Conservation (phyloP, 1,140 invertebrate genomes). For the Pseudomyrmex flavicornis region DNA sequence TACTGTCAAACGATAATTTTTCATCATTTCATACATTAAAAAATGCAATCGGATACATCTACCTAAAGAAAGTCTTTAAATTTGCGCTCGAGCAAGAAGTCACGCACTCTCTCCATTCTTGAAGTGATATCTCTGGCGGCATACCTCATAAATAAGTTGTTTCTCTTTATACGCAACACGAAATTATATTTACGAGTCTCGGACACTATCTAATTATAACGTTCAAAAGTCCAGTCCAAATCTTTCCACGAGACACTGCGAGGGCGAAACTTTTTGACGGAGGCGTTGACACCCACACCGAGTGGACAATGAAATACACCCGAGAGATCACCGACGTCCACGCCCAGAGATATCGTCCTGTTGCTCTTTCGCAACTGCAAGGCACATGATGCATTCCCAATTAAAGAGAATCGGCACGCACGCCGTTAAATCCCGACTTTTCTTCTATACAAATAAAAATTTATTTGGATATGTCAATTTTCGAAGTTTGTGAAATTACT, state of each 20-base stretch:
- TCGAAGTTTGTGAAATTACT: not conserved
- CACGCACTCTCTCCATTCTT: not conserved
- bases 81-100: not conserved
- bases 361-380: conserved; percentile 60
- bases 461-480: not conserved
- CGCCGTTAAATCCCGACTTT: conserved; percentile 22
- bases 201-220: conserved; percentile 76
- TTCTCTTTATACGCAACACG: conserved; percentile 57
- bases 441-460: conserved; percentile 25
- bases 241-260: conserved; percentile 72
- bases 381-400: conserved; percentile 41
- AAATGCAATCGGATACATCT: not conserved
- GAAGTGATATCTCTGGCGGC: not conserved
- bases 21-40: not conserved
- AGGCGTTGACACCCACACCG: conserved; percentile 82
- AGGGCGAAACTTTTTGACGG: conserved; percentile 77
- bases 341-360: conserved; percentile 72
- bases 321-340: conserved; percentile 75
- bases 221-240: conserved; percentile 47
- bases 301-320: conserved; percentile 80
- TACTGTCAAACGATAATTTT: not conserved
- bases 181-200: conserved; percentile 72
- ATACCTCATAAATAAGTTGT: conserved; percentile 61
- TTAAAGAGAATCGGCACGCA: conserved; percentile 33
- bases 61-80: conserved; percentile 11